A percentile compares a stretch with the other conserved stretches of the same genome.
These are phyloP conservation scores for Nesogale talazaci DNA, from an alignment of 2,113 vertebrate genomes.

Conservation along the genomic window DNA sequence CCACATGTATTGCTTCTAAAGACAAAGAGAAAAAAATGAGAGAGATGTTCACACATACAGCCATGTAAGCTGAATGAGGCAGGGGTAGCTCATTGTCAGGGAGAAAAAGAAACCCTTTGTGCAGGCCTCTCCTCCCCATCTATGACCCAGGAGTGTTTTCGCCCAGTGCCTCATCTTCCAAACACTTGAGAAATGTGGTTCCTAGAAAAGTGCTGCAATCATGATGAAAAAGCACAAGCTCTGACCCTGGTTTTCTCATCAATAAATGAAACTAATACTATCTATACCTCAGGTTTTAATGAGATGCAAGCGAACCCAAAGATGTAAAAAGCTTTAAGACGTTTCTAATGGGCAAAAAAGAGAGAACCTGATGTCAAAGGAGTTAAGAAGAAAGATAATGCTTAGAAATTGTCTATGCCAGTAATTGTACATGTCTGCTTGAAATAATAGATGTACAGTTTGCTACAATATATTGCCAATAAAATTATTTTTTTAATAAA, in stretches of 20 bases:
- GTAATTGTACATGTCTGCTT: too few relatives aligned
- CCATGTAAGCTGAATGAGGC: neutral
- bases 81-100: neutral
- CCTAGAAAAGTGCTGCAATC: neutral
- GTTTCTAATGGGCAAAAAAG: too few relatives aligned
- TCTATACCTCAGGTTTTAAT: neutral
- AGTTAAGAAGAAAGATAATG: too few relatives aligned
- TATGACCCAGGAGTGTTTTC: neutral
- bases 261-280: neutral
- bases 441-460: too few relatives aligned
- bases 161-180: neutral
- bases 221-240: neutral
- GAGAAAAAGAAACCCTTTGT: too few relatives aligned
- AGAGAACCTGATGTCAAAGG: too few relatives aligned
- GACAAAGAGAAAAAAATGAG: neutral
- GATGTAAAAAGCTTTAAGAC: neutral
- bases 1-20: neutral
- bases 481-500: too few relatives aligned
- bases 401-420: too few relatives aligned
- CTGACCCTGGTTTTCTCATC: neutral
- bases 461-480: too few relatives aligned
- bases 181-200: neutral
- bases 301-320: neutral
- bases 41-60: neutral
- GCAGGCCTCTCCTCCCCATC: fast-evolving